These are phyloP conservation scores for Monopis laevigella DNA, from an alignment of 2,888 invertebrate species.

Conservation along the genomic window DNA sequence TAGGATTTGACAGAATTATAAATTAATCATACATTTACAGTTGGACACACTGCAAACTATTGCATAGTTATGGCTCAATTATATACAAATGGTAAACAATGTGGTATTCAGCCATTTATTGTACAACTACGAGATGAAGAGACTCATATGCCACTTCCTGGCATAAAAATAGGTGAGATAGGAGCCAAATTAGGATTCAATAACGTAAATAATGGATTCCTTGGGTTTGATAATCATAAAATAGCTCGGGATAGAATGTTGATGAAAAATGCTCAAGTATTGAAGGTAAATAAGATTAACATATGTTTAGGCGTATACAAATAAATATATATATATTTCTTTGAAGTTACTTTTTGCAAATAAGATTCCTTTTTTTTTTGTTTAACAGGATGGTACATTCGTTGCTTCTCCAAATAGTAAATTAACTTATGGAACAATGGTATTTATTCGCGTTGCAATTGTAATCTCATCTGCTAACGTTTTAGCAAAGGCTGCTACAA, in stretches of 20 bases:
- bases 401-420: constrained; percentile 80
- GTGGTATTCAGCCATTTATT: constrained; percentile 92
- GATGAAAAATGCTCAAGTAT: constrained; percentile 91
- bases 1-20: not conserved
- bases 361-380: not conserved
- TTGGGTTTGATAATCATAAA: constrained; percentile 86
- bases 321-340: too few species aligned
- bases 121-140: constrained; percentile 89
- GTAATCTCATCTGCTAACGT: constrained; percentile 75
- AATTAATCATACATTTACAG: constrained; percentile 44
- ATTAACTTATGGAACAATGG: constrained; percentile 90
- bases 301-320: too few species aligned
- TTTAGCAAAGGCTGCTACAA: constrained; percentile 82
- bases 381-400: constrained; percentile 81
- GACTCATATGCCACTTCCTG: constrained; percentile 87
- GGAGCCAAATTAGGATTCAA: constrained; percentile 93
- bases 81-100: constrained; percentile 79
- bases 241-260: constrained; percentile 90
- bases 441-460: constrained; percentile 87
- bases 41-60: constrained; percentile 92
- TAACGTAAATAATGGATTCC: constrained; percentile 90
- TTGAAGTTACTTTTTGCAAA: too few species aligned
- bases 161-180: constrained; percentile 92
- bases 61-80: constrained; percentile 92
- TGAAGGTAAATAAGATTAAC: constrained; percentile 58